A percentile compares a stretch with the other conserved stretches of the same genome.
Conservation (phyloP, 2,888 invertebrate species). For the Pristionchus mayeri region DNA sequence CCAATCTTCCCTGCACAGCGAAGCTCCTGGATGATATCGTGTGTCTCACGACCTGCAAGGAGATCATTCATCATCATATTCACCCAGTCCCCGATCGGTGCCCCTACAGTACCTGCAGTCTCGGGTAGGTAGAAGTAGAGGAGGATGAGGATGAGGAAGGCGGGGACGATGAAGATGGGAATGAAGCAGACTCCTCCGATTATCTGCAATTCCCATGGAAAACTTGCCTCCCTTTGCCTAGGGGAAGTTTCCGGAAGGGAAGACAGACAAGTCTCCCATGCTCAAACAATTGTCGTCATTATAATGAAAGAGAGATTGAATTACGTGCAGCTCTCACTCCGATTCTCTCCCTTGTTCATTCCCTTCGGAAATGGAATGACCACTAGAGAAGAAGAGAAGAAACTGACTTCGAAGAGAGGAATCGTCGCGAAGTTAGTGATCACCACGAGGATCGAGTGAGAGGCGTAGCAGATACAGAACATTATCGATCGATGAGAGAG, state of each 20-base stretch:
- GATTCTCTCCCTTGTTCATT: too few species aligned
- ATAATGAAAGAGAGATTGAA: constrained; percentile 20
- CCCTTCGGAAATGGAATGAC: too few species aligned
- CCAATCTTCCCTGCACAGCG: constrained; percentile 21
- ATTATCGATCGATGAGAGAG: constrained; percentile 64
- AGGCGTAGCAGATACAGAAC: constrained; percentile 68
- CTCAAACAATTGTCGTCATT: constrained; percentile 32
- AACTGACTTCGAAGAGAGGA: constrained; percentile 62
- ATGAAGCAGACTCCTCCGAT: constrained; percentile 68
- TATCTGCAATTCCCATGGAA: constrained; percentile 56
- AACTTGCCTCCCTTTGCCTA: too few species aligned
- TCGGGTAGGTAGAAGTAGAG: constrained; percentile 44
- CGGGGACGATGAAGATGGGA: constrained; percentile 68
- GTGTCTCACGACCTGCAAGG: constrained; percentile 33
- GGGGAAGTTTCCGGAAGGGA: background rate
- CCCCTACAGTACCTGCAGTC: constrained; percentile 36
- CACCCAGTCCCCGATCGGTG: background rate
- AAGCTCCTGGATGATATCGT: constrained; percentile 40
- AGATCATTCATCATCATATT: background rate
- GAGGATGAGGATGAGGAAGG: constrained; percentile 51
- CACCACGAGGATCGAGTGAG: constrained; percentile 67
- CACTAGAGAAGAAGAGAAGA: too few species aligned
- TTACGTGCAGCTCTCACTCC: background rate
- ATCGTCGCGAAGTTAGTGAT: constrained; percentile 67
- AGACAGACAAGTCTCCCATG: background rate